Percentiles rank a stretch among this genome's conserved stretches.
phyloP scores from a whole-genome alignment of 2,797 vertebrate species.

The Trachops cirrhosus region DNA sequence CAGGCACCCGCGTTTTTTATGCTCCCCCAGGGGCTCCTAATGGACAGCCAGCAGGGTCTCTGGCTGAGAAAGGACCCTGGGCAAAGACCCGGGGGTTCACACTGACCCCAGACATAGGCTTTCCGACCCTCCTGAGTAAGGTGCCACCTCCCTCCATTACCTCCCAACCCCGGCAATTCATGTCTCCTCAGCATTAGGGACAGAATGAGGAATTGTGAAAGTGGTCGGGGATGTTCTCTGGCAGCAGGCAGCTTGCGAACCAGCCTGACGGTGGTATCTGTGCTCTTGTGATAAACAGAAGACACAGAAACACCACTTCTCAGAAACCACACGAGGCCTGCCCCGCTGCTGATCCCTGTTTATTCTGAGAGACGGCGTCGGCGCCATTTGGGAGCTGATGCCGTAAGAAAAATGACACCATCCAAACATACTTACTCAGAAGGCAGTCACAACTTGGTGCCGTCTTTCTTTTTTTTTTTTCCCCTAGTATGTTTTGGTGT shows the following conservation, averaged over 20 bases:
- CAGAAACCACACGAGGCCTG: conserved; percentile 53
- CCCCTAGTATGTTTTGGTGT: neutral
- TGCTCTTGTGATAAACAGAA: conserved; percentile 63
- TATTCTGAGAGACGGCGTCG: conserved; percentile 56
- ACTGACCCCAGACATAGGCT: neutral
- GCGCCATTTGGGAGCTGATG: conserved; percentile 53
- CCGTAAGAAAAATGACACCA: conserved; percentile 68
- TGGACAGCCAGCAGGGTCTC: neutral
- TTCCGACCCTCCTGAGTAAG: neutral
- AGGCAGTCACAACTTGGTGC: neutral
- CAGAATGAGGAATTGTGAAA: neutral
- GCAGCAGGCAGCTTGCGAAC: neutral
- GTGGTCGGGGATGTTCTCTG: neutral
- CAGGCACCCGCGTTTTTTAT: neutral
- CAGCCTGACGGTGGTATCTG: conserved; percentile 6
- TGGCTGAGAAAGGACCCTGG: neutral
- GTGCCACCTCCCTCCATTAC: neutral
- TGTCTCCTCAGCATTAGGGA: neutral
- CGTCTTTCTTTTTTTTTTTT: neutral
- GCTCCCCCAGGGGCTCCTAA: neutral
- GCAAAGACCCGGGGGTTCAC: neutral
- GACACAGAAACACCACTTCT: conserved; percentile 52
- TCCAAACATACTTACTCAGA: conserved; percentile 5
- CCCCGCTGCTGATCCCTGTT: conserved; percentile 58
- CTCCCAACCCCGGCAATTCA: neutral